Conservation (phyloP, 1,140 invertebrate genomes). For the Leucophenga varia region DNA sequence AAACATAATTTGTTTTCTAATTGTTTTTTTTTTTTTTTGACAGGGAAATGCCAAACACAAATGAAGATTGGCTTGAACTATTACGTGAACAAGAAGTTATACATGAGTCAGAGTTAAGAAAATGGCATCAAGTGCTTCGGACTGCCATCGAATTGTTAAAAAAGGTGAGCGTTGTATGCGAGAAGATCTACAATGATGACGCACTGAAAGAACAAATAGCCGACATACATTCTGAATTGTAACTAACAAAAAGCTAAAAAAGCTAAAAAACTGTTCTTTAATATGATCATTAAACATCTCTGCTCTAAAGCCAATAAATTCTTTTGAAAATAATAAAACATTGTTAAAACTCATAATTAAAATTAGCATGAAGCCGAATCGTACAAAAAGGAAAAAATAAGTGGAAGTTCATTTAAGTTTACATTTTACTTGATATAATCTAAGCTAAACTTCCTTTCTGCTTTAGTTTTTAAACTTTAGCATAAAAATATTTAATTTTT, state of each 20-base stretch:
- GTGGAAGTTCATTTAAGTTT: too few relatives aligned
- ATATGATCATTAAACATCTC: background rate
- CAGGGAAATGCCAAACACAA: constrained; percentile 64
- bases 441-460: too few relatives aligned
- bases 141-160: constrained; percentile 66
- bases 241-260: constrained; percentile 32
- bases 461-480: too few relatives aligned
- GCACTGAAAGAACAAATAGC: constrained; percentile 41
- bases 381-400: too few relatives aligned
- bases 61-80: constrained; percentile 76
- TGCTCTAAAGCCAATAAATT: too few relatives aligned
- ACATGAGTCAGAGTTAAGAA: constrained; percentile 72
- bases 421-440: too few relatives aligned
- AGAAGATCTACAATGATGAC: constrained; percentile 44
- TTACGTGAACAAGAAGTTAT: constrained; percentile 75
- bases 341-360: background rate
- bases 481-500: too few relatives aligned
- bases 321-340: background rate
- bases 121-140: constrained; percentile 74
- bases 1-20: background rate
- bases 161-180: constrained; percentile 61
- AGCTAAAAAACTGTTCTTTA: background rate
- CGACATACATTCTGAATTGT: constrained; percentile 38
- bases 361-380: too few relatives aligned
- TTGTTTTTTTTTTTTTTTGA: constrained; percentile 6